Base-by-base conservation (phyloP, 2,797 vertebrate genomes). In the Karalla daura region DNA sequence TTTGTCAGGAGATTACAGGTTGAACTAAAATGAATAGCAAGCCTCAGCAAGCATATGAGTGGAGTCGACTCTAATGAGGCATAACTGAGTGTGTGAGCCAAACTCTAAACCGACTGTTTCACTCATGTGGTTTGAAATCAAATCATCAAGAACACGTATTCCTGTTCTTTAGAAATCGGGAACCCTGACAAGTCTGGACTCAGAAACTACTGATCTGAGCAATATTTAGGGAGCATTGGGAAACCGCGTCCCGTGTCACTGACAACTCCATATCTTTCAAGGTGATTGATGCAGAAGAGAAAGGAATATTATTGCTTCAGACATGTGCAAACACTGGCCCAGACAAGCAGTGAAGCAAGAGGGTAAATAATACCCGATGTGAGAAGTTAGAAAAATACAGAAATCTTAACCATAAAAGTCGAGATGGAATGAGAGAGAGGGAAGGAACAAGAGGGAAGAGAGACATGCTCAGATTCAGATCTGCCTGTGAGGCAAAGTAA, bases 261-360 rank as follows among this genome's bases (percentile, higher is more conserved):
- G 23, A 61, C 11, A 4, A 59, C 13, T 3, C 37, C 44, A 20
- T 17, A 51, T 53, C 39, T 50, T 21, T 30, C n/a, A 49, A 21
- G 15, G 28, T 50, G 27, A 74, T 5, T 1, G 45, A 43, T 43
- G 61, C 2, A 39, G 21, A 33, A 35, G 21, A 33, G 30, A 69
- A 62, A 14, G 15, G 10, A 65, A 27, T 23, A 21, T 7, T 11
- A 15, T n/a, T 28, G 53, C 46, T 27, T 53, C 33, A 11, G 59
- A 83, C 78, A 33, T 69, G 84, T 24, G 68, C 60, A 82, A 82
- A 83, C 86, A 63, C 49, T 39, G 30, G 28, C 17, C 37, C 56
- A 56, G 52, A 82, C 66, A 79, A 62, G 35, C 49, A 67, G 13
- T 20, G 47, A 72, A 70, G 60, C 76, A 60, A 76, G 67, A 55